Evolutionary conservation across 2,888 invertebrate species (phyloP), one percentile per base, ranked within the genome.

Genomic region (Sturmia bella): DNA sequence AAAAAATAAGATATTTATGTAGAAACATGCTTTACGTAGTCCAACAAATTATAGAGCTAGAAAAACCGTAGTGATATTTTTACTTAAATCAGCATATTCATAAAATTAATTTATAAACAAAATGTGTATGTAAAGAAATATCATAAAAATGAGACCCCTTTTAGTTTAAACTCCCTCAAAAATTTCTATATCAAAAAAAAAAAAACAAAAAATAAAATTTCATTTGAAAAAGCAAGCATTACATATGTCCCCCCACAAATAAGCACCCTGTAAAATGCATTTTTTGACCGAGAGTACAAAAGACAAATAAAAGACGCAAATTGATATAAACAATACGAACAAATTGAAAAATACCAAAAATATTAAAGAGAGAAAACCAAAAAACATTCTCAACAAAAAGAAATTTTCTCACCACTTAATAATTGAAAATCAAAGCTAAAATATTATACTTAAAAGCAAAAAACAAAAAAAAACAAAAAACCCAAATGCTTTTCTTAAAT

Each of bases 211-310:
- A 52, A 59, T n/a, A 48, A 63, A 63, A 66, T 75, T 63, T 78
- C 1, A 75, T 43, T 54, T 84, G 66, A 80, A 32, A 83, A 84
- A 75, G 80, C 80, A 84, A 66, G 21, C 54, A 54, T 69, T 68
- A 64, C 19, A 83, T 68, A 66, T 37, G 54, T 70, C 27, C 76
- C 70, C 74, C 78, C 59, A 82, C 84, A 86, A 32, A 32, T 32
- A 88, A 89, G 88, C 89, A 89, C 89, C 84, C 87, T 90, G 89
- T 89, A 89, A 89, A 89, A 89, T 89, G 90, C 86, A 88, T 87
- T 87, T 86, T 85, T 86, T 87, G 87, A 86, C 89, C 89, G 86
- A 87, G 83, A 89, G 90, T 90, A 89, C 90, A 89, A 89, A 89
- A 83, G 80, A 84, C 82, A 85, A 84, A 66, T 73, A 83, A 66